Evolutionary conservation across 2,888 invertebrate genomes (phyloP), one percentile per base, ranked within the genome.

Genomic region (Strigamia crassipes): DNA sequence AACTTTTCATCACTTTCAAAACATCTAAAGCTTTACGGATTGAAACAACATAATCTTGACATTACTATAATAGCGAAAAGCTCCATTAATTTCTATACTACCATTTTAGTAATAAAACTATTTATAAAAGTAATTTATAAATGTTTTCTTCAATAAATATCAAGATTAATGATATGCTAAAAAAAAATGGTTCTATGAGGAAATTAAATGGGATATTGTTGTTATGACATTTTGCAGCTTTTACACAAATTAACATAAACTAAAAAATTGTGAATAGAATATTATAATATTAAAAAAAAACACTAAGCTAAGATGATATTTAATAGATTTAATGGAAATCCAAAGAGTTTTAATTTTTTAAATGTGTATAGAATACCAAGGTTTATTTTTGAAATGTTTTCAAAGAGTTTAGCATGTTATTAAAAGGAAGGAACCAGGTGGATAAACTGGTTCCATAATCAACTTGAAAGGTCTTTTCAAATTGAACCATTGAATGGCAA

Each of bases 401-500:
- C 18, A 18, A 61, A 61, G 61, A 61, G 61, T 61, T 61, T 61
- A 23, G 21, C 61, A 3, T 61, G 61, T 61, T 61, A 61, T 61
- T 61, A 61, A 61, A 61, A 21, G 61, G 61, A 61, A 61, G 61
- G 61, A 61, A 61, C 61, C 61, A 61, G 61, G 61, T 61, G 18
- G 18, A 61, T 61, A 61, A 34, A 61, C 61, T 61, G 61, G 61
- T 61, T 61, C 61, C 10, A 61, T 61, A 61, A 61, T 61, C 61
- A 61, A 61, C 61, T 61, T 61, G 61, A 61, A 61, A 61, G 61
- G 61, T 61, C 61, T 61, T 61, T 61, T 61, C 61, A 61, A 18
- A 61, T 61, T 61, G 61, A 61, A 61, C 61, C 21, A 21, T 61
- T 61, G 61, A 61, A 61, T 18, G 42, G 61, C 61, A 61, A 23